Evolutionary conservation across 2,113 vertebrate genomes (phyloP).

Genomic region (Zootoca vivipara): DNA sequence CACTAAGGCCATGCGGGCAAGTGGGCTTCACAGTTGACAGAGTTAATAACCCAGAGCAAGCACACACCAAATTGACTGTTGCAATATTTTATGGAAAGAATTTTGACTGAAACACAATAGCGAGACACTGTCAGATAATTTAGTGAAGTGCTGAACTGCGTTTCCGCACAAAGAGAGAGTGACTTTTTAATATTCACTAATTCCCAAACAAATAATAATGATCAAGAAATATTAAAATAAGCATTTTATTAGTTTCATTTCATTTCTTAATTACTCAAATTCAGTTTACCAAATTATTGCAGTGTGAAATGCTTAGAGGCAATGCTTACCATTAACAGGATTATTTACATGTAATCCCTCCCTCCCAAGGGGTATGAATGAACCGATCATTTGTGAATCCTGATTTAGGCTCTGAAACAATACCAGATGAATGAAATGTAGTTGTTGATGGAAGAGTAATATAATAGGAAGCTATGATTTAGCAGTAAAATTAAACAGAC

Average conservation of each 20-base stretch:
- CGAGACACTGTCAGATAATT: conserved; percentile 58
- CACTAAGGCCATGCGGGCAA: conserved; percentile 32
- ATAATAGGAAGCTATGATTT: conserved; percentile 55
- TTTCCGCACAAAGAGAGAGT: conserved; percentile 48
- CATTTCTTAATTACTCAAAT: conserved; percentile 90
- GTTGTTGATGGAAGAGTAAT: conserved; percentile 54
- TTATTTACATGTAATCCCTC: conserved; percentile 94
- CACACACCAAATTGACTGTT: conserved; percentile 41
- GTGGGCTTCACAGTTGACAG: conserved; percentile 42
- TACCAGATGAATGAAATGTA: conserved; percentile 72
- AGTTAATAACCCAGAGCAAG: conserved; percentile 40
- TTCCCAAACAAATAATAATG: conserved; percentile 76
- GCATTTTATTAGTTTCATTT: conserved; percentile 84
- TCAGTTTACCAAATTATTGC: conserved; percentile 90
- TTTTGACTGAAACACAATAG: conserved; percentile 48
- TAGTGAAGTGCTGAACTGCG: conserved; percentile 61
- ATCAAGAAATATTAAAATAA: conserved; percentile 83
- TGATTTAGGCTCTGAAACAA: conserved; percentile 76
- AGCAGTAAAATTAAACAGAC: conserved; percentile 53
- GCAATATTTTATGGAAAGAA: conserved; percentile 54
- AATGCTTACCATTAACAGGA: conserved; percentile 89
- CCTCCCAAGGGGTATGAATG: conserved; percentile 86
- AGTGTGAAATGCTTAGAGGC: conserved; percentile 92
- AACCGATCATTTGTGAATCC: conserved; percentile 81
- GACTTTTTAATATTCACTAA: conserved; percentile 72